Conservation (phyloP, 30 jellyfish, hydroid and myxozoan genomes). For the Aurelia sp. region DNA sequence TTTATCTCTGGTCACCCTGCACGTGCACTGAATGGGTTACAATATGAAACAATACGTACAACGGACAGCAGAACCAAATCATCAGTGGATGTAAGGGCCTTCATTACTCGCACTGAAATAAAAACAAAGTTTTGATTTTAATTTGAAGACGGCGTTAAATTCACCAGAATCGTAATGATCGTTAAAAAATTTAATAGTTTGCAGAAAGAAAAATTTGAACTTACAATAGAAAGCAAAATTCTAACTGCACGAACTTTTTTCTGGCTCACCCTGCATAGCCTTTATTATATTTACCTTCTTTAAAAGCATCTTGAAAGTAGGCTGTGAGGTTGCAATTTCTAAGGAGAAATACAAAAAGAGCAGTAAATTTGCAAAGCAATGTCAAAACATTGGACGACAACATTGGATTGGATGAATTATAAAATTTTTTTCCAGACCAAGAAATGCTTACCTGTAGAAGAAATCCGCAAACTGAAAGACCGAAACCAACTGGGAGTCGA, state of each 20-base stretch:
- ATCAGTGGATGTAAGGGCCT: conserved; percentile 19
- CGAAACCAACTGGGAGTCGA: conserved; percentile 20
- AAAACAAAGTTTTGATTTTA: background rate
- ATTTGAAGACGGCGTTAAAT: too few relatives aligned
- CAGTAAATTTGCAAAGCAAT: too few relatives aligned
- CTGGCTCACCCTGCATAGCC: background rate
- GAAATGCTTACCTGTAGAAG: conserved; percentile 25
- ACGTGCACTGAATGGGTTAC: background rate
- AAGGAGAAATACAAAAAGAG: background rate
- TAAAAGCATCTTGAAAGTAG: conserved; percentile 5
- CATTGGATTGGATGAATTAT: too few relatives aligned
- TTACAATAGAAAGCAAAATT: too few relatives aligned
- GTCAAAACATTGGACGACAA: too few relatives aligned
- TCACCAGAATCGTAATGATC: too few relatives aligned
- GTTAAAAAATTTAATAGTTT: too few relatives aligned
- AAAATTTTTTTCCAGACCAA: too few relatives aligned
- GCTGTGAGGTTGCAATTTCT: background rate
- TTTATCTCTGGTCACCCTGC: too few relatives aligned
- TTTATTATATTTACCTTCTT: conserved; percentile 29
- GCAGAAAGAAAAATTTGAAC: too few relatives aligned
- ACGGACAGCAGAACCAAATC: conserved; percentile 39
- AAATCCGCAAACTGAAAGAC: conserved; percentile 51
- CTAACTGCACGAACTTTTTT: too few relatives aligned
- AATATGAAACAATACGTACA: conserved; percentile 1
- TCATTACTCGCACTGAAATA: conserved; percentile 33